Evolutionary conservation across 2,113 vertebrate genomes (phyloP), one percentile per base, ranked within the genome.

Genomic region (Brevimyrus niger): DNA sequence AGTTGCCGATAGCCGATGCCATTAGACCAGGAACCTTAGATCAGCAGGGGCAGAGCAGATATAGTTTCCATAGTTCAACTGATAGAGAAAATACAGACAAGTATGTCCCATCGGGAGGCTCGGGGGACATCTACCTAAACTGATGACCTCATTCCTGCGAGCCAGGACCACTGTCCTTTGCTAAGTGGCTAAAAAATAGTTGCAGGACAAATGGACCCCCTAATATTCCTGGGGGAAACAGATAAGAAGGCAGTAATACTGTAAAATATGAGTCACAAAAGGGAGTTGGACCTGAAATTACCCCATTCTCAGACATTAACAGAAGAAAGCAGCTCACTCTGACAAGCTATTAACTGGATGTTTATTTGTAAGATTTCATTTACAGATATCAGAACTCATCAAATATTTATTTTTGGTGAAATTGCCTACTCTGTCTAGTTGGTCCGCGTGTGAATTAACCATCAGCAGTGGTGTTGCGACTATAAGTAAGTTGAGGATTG

Each of bases 361-460:
- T 89, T 89, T 89, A 83, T 89, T 89, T 83, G 76, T 89, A 89
- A 89, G 76, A 89, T 84, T 84, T 61, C 27, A 61, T 89, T 89
- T 61, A 89, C 38, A 27, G 80, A 84, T 89, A 89, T 89, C 48
- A 44, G 88, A 80, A 15, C 50, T 85, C 88, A 89, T 89, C 80
- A 58, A 85, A 89, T 89, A 89, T 89, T 89, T 44, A 89, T 89
- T 89, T 65, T 55, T 47, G 27, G 46, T 53, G 31, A 89, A 69
- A 89, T 83, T 82, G 73, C 73, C 11, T n/a, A 55, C 47, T 89
- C 69, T 83, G 31, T 88, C 88, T 51, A 51, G 88, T 51, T 15
- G 69, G 50, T 82, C 27, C 10, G 50, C 15, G 15, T 51, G 48
- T 73, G 88, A 51, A 80, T 15, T n/a, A 80, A 46, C 73, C 23